Percentiles rank a stretch among this genome's conserved stretches.
These are phyloP conservation scores for Aleiodes sp. DNA, from an alignment of 1,140 invertebrate species.

Conservation along the genomic window DNA sequence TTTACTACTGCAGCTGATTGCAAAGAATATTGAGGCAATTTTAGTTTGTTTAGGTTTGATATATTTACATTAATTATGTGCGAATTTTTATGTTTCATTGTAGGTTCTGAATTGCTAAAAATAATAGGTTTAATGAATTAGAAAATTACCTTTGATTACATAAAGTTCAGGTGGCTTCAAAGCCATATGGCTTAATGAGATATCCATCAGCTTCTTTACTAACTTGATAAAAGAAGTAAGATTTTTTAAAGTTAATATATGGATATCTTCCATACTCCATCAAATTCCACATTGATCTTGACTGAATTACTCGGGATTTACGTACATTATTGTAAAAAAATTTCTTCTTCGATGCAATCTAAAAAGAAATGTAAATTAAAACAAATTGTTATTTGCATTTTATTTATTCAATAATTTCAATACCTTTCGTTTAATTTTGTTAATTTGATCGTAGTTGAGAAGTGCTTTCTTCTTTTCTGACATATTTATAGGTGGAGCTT, in stretches of 20 bases:
- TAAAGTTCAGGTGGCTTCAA: constrained; percentile 3
- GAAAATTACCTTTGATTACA: not conserved
- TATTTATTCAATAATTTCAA: too few species aligned
- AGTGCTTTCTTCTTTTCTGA: constrained; percentile 10
- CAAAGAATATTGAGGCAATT: too few species aligned
- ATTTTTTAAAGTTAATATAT: constrained; percentile 48
- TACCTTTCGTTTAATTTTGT: constrained; percentile 42
- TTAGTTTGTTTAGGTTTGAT: constrained; percentile 10
- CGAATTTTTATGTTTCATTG: too few species aligned
- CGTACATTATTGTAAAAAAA: constrained; percentile 46
- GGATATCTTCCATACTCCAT: constrained; percentile 55
- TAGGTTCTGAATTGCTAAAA: too few species aligned
- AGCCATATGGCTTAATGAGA: constrained; percentile 40
- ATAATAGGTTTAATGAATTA: too few species aligned
- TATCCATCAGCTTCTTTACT: constrained; percentile 48
- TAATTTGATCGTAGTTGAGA: constrained; percentile 39
- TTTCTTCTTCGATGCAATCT: constrained; percentile 46
- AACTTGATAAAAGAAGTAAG: constrained; percentile 56
- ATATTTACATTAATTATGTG: constrained; percentile 27
- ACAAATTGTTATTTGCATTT: constrained; percentile 14
- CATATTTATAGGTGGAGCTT: constrained; percentile 35
- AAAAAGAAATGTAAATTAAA: constrained; percentile 13
- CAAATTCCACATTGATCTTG: constrained; percentile 36
- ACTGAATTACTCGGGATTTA: constrained; percentile 43
- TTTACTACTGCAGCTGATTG: too few species aligned